Percentiles rank a stretch among this genome's conserved stretches.
These are phyloP conservation scores for Corythoichthys haematopterus DNA, from an alignment of 2,113 vertebrate genomes.

Conservation along the genomic window DNA sequence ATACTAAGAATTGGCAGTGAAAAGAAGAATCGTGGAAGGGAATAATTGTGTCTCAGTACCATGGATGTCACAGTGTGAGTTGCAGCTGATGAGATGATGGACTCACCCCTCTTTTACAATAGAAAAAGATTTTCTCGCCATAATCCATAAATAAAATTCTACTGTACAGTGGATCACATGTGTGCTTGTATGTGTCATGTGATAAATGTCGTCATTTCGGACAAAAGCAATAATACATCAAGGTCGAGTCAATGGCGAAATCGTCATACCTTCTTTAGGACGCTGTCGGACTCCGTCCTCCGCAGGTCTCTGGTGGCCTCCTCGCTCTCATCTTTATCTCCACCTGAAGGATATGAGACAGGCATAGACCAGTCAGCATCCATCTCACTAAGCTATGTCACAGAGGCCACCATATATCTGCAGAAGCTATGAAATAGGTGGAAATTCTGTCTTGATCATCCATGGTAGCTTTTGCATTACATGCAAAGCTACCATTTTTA, in stretches of 20 bases:
- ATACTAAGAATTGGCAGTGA: neutral
- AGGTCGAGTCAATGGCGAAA: neutral
- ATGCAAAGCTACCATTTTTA: too few relatives aligned
- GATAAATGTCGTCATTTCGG: neutral
- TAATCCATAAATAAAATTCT: neutral
- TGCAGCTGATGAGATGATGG: neutral
- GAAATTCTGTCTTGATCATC: too few relatives aligned
- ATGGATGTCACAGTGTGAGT: too few relatives aligned
- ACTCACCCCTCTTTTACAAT: neutral
- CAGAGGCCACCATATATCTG: too few relatives aligned
- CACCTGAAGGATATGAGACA: conserved; percentile 64
- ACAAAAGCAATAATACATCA: neutral
- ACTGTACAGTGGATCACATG: neutral
- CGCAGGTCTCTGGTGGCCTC: conserved; percentile 84
- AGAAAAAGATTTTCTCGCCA: neutral
- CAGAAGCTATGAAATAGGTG: too few relatives aligned
- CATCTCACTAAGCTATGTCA: neutral
- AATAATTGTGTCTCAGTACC: too few relatives aligned
- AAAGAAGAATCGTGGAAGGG: too few relatives aligned
- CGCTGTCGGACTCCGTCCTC: conserved; percentile 90
- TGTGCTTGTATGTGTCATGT: neutral
- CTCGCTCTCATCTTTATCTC: conserved; percentile 82
- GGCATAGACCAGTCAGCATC: neutral
- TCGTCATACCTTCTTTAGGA: conserved; percentile 86
- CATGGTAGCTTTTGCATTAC: too few relatives aligned